phyloP scores from a whole-genome alignment of 2,113 vertebrate genomes.

The Peromyscus californicus region DNA sequence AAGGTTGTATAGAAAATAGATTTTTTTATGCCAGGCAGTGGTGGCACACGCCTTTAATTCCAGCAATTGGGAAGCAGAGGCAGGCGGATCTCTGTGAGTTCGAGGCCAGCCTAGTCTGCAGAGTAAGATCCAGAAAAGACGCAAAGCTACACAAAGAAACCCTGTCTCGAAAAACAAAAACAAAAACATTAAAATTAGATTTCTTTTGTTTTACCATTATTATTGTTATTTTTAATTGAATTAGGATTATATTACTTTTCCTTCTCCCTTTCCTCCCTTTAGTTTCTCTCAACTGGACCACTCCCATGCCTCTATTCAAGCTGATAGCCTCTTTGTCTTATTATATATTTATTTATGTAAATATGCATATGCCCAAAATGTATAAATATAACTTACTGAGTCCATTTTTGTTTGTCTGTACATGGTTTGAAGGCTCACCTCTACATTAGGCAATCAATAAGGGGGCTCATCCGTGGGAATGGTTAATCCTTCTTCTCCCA shows the following conservation, averaged over 20 bases:
- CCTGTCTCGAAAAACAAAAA: no score
- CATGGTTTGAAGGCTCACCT: background rate
- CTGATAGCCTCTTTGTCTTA: background rate
- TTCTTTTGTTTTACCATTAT: background rate
- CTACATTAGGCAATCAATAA: background rate
- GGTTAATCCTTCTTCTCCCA: background rate
- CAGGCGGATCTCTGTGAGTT: no score
- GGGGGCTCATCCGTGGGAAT: background rate
- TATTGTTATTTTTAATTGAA: background rate
- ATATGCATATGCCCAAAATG: background rate
- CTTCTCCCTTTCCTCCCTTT: background rate
- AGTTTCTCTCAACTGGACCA: background rate
- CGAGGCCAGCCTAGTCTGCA: no score
- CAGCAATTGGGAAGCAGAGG: no score
- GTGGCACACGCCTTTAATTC: no score
- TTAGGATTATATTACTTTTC: background rate
- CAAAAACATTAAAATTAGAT: background rate
- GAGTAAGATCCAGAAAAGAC: no score
- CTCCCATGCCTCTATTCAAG: background rate
- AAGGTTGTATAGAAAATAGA: conserved; percentile 45
- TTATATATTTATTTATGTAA: background rate
- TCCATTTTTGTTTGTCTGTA: background rate
- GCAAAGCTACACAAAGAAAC: no score
- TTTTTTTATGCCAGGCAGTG: background rate
- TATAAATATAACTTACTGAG: background rate